phyloP scores from a whole-genome alignment of 2,888 invertebrate genomes.

The Hypolimnas misippus region DNA sequence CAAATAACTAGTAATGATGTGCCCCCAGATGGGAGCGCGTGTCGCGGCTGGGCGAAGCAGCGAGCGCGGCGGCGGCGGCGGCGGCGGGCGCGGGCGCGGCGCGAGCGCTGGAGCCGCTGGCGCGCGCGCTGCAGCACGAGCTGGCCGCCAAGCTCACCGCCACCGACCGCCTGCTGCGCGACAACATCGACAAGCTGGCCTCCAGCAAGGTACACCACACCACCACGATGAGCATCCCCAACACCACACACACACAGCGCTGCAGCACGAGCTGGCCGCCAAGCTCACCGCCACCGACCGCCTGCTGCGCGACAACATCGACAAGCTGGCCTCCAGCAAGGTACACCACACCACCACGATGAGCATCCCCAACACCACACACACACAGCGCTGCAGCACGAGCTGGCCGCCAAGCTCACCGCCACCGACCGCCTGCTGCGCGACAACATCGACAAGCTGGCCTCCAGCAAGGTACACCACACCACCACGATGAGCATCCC shows the following conservation, averaged over 20 bases:
- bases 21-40: conserved; percentile 66
- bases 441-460: conserved; percentile 91
- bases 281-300: conserved; percentile 89
- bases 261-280: conserved; percentile 89
- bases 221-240: too few relatives aligned
- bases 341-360: too few relatives aligned
- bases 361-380: too few relatives aligned
- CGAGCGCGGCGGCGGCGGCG: conserved; percentile 65
- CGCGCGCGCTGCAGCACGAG: conserved; percentile 89
- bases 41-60: conserved; percentile 56
- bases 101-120: conserved; percentile 88
- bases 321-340: too few relatives aligned
- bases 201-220: conserved; percentile 87
- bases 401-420: conserved; percentile 88
- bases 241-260: conserved; percentile 61
- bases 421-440: conserved; percentile 89
- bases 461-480: conserved; percentile 88
- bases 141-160: conserved; percentile 88
- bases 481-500: too few relatives aligned
- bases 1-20: neutral
- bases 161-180: conserved; percentile 89
- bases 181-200: conserved; percentile 91
- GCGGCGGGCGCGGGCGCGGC: conserved; percentile 82
- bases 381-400: conserved; percentile 90
- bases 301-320: too few relatives aligned